These are phyloP conservation scores for Hydrozoanthus gracilis DNA, from an alignment of 92 coral and sea anemone genomes.

Conservation along the genomic window DNA sequence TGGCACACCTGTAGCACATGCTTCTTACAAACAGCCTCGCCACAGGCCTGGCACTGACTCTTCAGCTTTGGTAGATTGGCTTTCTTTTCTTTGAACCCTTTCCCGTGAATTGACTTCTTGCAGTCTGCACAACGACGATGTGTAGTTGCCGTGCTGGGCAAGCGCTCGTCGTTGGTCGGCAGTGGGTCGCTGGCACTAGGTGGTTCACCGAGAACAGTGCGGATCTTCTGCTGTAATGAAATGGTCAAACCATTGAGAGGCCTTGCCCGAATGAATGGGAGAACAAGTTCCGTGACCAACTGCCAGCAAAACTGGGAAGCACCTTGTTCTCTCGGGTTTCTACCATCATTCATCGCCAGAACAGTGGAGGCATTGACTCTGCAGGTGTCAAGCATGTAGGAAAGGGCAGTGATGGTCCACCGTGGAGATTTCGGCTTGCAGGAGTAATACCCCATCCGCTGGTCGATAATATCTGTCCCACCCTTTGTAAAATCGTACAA, in stretches of 20 bases:
- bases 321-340: background rate
- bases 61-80: conserved; percentile 25
- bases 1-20: conserved; percentile 3
- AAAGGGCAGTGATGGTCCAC: conserved; percentile 8
- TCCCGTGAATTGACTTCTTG: conserved; percentile 12
- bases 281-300: conserved; percentile 16
- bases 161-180: conserved; percentile 27
- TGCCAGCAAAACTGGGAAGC: conserved; percentile 12
- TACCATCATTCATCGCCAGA: background rate
- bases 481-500: conserved; percentile 3
- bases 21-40: background rate
- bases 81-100: conserved; percentile 32
- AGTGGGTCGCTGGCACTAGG: conserved; percentile 22
- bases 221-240: conserved; percentile 18
- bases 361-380: conserved; percentile 10
- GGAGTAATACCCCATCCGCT: conserved; percentile 7
- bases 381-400: background rate
- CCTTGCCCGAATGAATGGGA: conserved; percentile 13
- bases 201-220: conserved; percentile 15
- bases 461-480: conserved; percentile 5
- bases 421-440: conserved; percentile 9
- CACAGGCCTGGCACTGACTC: conserved; percentile 16
- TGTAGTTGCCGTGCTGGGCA: conserved; percentile 25
- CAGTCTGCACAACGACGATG: conserved; percentile 18
- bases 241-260: conserved; percentile 15